These are phyloP conservation scores for Neomicropteryx cornuta DNA, from an alignment of 1,140 invertebrate species.

Conservation along the genomic window DNA sequence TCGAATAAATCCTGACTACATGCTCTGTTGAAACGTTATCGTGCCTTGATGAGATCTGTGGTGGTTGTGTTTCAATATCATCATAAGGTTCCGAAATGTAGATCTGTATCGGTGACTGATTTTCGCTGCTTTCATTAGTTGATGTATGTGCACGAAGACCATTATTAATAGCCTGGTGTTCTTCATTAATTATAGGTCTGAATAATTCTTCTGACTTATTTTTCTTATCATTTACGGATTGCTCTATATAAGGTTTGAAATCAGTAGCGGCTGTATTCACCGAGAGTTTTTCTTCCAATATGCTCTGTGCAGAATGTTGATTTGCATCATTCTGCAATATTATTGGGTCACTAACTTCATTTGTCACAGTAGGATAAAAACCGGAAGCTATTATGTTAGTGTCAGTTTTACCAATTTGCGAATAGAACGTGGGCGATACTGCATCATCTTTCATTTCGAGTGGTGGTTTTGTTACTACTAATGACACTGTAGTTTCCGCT, in stretches of 20 bases:
- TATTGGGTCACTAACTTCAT: slow-evolving; percentile 26
- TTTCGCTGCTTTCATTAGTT: background rate
- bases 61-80: slow-evolving; percentile 15
- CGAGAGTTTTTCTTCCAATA: no score
- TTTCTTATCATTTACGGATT: slow-evolving; percentile 7
- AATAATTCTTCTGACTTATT: slow-evolving; percentile 4
- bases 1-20: no score
- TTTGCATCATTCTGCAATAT: no score
- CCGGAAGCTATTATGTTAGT: slow-evolving; percentile 24
- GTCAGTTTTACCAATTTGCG: slow-evolving; percentile 26
- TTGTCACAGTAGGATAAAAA: slow-evolving; percentile 28
- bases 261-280: no score
- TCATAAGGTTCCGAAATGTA: slow-evolving; percentile 31
- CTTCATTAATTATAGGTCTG: slow-evolving; percentile 6
- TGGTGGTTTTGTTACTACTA: no score
- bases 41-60: no score
- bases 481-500: no score
- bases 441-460: no score
- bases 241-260: slow-evolving; percentile 6
- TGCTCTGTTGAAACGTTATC: no score
- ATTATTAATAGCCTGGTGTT: no score
- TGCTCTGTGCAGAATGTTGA: no score
- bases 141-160: no score
- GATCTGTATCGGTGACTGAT: slow-evolving; percentile 29
- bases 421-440: slow-evolving; percentile 28